These are phyloP conservation scores for Mesochorus sp. DNA, from an alignment of 2,888 invertebrate species.

Conservation along the genomic window DNA sequence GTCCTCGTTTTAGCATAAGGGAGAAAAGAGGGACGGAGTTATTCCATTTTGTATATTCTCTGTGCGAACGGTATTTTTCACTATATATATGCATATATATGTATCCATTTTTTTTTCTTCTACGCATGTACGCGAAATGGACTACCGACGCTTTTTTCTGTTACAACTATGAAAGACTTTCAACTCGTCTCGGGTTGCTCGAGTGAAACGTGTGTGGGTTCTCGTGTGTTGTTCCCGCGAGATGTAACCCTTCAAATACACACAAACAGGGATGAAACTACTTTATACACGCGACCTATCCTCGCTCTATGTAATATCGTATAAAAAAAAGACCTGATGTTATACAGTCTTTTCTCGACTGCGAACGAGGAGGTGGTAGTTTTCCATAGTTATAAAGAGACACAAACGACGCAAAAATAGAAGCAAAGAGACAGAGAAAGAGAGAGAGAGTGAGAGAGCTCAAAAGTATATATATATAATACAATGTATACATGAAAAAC, in stretches of 20 bases:
- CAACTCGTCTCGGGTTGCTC: slow-evolving; percentile 39
- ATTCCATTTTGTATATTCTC: too few relatives aligned
- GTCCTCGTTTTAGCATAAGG: slow-evolving; percentile 16
- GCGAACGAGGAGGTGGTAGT: slow-evolving; percentile 5
- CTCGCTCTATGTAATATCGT: slow-evolving; percentile 3
- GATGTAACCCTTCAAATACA: neutral
- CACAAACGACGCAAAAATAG: slow-evolving; percentile 40
- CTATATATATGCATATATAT: neutral
- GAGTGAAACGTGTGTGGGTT: slow-evolving; percentile 23
- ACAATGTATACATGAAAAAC: neutral
- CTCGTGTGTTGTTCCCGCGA: neutral
- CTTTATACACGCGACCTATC: neutral
- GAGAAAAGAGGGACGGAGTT: too few relatives aligned
- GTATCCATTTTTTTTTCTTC: too few relatives aligned
- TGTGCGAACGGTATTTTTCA: slow-evolving; percentile 1
- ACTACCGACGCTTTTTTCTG: slow-evolving; percentile 30
- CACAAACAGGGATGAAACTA: slow-evolving; percentile 1
- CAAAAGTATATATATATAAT: too few relatives aligned
- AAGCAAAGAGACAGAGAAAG: too few relatives aligned
- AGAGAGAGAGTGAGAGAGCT: slow-evolving; percentile 2
- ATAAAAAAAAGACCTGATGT: neutral
- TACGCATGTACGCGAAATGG: neutral
- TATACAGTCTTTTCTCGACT: slow-evolving; percentile 1
- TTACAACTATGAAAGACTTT: slow-evolving; percentile 38
- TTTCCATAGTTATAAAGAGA: slow-evolving; percentile 40